Evolutionary conservation across 2,113 vertebrate genomes (phyloP).

Genomic region (Corydoras sp.): DNA sequence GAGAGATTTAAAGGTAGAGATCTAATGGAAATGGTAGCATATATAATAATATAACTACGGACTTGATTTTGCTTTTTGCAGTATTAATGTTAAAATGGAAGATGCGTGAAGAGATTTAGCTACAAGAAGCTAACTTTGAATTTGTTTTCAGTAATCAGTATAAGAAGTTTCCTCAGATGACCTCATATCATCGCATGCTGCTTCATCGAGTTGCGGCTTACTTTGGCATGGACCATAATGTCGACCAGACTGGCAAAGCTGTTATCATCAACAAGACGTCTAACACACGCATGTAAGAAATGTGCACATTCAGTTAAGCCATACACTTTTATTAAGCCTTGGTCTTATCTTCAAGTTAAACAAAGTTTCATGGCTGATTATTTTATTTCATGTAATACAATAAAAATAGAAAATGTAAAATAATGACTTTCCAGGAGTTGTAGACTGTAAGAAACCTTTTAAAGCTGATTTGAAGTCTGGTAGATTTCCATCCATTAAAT

Average conservation of each 20-base stretch:
- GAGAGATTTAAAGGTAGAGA: no score
- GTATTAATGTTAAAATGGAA: neutral
- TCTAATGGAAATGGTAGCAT: no score
- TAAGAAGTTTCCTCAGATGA: slow-evolving; percentile 99
- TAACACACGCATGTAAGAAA: slow-evolving; percentile 96
- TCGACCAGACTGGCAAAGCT: slow-evolving; percentile 97
- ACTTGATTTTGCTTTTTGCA: no score
- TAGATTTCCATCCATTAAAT: no score
- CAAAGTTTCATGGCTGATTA: no score
- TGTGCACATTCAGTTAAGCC: slow-evolving; percentile 69
- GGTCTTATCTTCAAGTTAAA: no score
- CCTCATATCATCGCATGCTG: slow-evolving; percentile 97
- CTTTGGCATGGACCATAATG: slow-evolving; percentile 99
- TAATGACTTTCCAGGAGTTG: no score
- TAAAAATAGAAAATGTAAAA: no score
- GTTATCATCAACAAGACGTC: slow-evolving; percentile 99
- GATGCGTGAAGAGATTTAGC: neutral
- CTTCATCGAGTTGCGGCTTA: slow-evolving; percentile 97
- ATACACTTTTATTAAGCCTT: neutral
- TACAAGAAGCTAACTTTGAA: neutral
- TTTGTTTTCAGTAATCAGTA: slow-evolving; percentile 83
- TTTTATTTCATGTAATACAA: no score
- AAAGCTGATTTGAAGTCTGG: no score
- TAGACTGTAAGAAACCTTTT: no score
- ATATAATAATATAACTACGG: no score